Evolutionary conservation across 2,113 vertebrate genomes (phyloP).

Genomic region (Ochotona princeps): DNA sequence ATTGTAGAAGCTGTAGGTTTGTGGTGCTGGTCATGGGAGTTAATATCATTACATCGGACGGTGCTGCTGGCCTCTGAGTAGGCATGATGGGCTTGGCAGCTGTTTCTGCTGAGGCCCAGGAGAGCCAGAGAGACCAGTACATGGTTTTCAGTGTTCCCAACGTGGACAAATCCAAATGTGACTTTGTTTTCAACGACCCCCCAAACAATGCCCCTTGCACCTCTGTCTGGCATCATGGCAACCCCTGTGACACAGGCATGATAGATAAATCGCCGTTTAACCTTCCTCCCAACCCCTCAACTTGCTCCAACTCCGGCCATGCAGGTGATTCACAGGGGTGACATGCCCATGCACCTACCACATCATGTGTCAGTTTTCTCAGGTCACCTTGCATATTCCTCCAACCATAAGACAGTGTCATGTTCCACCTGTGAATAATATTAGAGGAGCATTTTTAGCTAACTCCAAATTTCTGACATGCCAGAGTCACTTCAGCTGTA

Average conservation of each 20-base stretch:
- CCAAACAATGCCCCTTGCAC: fast-evolving
- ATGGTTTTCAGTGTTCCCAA: fast-evolving
- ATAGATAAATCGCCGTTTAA: too few species aligned
- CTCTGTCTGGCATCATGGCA: fast-evolving
- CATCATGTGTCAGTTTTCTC: neutral
- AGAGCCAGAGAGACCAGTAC: fast-evolving
- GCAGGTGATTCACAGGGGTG: neutral
- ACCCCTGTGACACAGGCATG: fast-evolving
- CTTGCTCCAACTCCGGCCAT: too few species aligned
- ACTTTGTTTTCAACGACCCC: neutral
- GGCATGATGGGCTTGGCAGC: fast-evolving
- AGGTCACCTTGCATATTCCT: neutral
- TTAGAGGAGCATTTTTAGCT: slow-evolving; percentile 1
- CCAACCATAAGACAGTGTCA: neutral
- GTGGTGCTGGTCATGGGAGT: fast-evolving
- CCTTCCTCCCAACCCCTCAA: too few species aligned
- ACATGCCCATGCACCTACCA: neutral
- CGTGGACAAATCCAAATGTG: neutral
- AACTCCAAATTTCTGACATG: neutral
- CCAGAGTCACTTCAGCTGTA: neutral
- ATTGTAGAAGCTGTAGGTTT: fast-evolving
- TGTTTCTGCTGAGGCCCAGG: neutral
- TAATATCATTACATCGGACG: too few species aligned
- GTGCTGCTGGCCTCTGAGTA: fast-evolving
- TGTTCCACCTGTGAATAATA: neutral